Evolutionary conservation across 2,797 vertebrate genomes (phyloP), one percentile per base, ranked within the genome.

Genomic region (Coregonus sp.): DNA sequence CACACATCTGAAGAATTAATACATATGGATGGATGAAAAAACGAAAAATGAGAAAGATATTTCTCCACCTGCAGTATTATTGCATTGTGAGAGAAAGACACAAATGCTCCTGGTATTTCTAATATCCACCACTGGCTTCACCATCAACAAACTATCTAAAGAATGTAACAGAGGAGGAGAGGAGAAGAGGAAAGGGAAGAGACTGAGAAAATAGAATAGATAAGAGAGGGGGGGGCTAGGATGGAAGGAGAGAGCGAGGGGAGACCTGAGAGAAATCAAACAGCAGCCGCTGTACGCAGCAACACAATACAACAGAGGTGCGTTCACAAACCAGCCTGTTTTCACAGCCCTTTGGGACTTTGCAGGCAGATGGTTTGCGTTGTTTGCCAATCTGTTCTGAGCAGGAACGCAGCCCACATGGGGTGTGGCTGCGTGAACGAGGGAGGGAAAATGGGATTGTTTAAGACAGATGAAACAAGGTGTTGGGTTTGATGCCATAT

Each of bases 401-500:
- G 93, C 91, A 93, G 85, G 88, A 81, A 87, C 92, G 82, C 88
- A 89, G 90, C 90, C 83, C 93, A 88, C 89, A 88, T 87, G 93
- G 93, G 31, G 91, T 90, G 89, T 81, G 20, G 9, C 59, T 33
- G 90, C 87, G 90, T 93, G 92, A 92, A 95, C 7, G 15, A 63
- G 59, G 93, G 90, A 89, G 87, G 92, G 88, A 85, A 90, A 92
- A 93, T 85, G 90, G 91, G 91, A 95, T 95, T 95, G 92, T 92
- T 95, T 94, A 93, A 94, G 94, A 95, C 94, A 93, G 90, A 95
- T 93, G 92, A 95, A 95, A 92, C 92, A 90, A 90, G 89, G 87
- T 91, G 88, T 87, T 90, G 88, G 81, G 78, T 93, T 88, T 94
- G 92, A 93, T 91, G 90, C 89, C 89, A 91, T 93, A 90, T 92